A percentile compares a stretch with the other conserved stretches of the same genome.
These are phyloP conservation scores for Jacana jacana DNA, from an alignment of 2,113 vertebrate genomes.

Conservation along the genomic window DNA sequence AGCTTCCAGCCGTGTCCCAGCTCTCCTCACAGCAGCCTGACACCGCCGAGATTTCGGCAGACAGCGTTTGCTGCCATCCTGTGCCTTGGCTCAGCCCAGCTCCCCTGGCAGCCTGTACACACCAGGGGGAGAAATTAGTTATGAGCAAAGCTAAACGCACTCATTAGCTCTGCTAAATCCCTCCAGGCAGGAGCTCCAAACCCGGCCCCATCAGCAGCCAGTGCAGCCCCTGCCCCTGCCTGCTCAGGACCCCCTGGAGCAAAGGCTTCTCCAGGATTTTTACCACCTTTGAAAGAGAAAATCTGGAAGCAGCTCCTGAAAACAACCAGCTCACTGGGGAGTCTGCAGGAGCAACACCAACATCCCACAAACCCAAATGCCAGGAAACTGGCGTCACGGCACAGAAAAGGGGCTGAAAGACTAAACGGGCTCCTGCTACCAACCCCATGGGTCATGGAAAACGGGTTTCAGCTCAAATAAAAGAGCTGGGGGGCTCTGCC, in stretches of 20 bases:
- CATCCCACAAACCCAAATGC: not conserved
- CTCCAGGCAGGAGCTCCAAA: not conserved
- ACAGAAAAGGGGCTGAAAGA: not conserved
- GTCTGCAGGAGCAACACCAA: not conserved
- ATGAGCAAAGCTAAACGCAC: not conserved
- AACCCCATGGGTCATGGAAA: fast-evolving
- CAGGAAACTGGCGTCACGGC: fast-evolving
- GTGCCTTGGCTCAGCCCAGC: not conserved
- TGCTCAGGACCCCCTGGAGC: not conserved
- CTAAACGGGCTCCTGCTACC: not conserved
- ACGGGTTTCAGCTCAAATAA: not conserved
- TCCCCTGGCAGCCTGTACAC: not conserved
- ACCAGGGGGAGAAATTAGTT: not conserved
- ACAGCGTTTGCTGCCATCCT: not conserved
- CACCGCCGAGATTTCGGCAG: not conserved
- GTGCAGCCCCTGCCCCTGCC: not conserved
- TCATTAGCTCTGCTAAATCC: not conserved
- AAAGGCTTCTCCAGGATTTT: not conserved
- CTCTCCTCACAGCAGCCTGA: not conserved
- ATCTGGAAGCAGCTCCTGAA: not conserved
- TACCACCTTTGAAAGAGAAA: not conserved
- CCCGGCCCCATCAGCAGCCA: fast-evolving
- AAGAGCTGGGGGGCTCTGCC: not conserved
- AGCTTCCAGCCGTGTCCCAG: not conserved
- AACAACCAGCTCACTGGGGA: not conserved